These are phyloP conservation scores for Sinocyclocheilus maitianheensis DNA, from an alignment of 2,113 vertebrate genomes.

Conservation along the genomic window DNA sequence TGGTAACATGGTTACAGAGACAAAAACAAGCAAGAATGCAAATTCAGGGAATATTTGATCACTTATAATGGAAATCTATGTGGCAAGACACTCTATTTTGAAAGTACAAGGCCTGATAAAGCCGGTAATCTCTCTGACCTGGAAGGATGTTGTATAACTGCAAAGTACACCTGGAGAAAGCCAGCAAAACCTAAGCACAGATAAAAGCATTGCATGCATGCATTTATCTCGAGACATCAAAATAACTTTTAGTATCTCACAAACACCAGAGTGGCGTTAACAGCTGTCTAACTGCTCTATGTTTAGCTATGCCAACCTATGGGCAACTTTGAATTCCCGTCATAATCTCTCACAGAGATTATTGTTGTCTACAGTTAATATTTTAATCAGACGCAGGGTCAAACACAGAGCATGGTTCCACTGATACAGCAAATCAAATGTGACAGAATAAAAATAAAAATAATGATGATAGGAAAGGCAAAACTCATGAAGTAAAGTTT, in stretches of 20 bases:
- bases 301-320: conserved; percentile 62
- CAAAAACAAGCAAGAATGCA: not conserved
- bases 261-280: conserved; percentile 61
- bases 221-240: conserved; percentile 16
- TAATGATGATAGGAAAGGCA: not conserved
- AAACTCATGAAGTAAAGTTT: not conserved
- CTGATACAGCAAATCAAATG: not conserved
- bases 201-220: not conserved
- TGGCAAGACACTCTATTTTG: not conserved
- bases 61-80: not conserved
- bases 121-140: not conserved
- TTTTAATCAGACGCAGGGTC: conserved; percentile 63
- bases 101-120: not conserved
- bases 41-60: not conserved
- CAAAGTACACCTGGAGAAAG: not conserved
- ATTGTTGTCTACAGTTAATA: conserved; percentile 66
- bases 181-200: not conserved
- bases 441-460: not conserved
- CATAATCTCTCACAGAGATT: conserved; percentile 64
- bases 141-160: not conserved
- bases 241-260: conserved; percentile 23
- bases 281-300: conserved; percentile 64
- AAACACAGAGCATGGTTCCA: not conserved
- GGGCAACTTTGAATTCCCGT: conserved; percentile 59
- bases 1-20: not conserved